Conservation (phyloP, 1,140 invertebrate genomes). For the Andricus grossulariae region DNA sequence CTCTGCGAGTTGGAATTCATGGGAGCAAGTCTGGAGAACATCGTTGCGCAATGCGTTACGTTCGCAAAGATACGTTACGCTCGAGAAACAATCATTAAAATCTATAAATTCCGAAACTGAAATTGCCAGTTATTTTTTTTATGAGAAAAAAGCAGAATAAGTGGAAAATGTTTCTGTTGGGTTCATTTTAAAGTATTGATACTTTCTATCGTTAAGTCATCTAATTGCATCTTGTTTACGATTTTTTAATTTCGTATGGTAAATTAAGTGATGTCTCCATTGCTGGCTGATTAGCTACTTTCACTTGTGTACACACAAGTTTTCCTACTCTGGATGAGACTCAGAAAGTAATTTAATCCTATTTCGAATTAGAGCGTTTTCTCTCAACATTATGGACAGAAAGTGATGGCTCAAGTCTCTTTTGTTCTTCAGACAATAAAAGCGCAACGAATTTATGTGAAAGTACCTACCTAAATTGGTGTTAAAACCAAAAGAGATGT, state of each 20-base stretch:
- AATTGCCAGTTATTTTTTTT: no score
- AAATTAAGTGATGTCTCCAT: not conserved
- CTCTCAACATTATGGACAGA: not conserved
- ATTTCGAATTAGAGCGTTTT: slow-evolving; percentile 1
- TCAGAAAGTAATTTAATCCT: not conserved
- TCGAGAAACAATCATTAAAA: slow-evolving; percentile 21
- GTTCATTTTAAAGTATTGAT: not conserved
- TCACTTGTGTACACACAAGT: slow-evolving; percentile 19
- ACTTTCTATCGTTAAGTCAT: not conserved
- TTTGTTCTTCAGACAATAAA: no score
- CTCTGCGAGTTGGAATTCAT: slow-evolving; percentile 20
- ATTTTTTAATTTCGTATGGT: not conserved
- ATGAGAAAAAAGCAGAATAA: no score
- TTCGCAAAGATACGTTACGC: slow-evolving; percentile 5
- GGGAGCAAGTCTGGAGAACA: slow-evolving; percentile 27
- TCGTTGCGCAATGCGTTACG: slow-evolving; percentile 26
- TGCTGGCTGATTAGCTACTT: not conserved
- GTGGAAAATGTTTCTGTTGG: no score
- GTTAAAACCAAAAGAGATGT: no score
- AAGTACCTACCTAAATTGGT: no score
- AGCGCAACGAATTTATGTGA: no score
- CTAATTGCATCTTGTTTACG: not conserved
- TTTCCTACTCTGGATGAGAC: not conserved
- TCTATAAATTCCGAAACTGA: no score
- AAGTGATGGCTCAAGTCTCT: not conserved